These are phyloP conservation scores for Megaceryle torquata DNA, from an alignment of 2,113 vertebrate genomes.

Conservation along the genomic window DNA sequence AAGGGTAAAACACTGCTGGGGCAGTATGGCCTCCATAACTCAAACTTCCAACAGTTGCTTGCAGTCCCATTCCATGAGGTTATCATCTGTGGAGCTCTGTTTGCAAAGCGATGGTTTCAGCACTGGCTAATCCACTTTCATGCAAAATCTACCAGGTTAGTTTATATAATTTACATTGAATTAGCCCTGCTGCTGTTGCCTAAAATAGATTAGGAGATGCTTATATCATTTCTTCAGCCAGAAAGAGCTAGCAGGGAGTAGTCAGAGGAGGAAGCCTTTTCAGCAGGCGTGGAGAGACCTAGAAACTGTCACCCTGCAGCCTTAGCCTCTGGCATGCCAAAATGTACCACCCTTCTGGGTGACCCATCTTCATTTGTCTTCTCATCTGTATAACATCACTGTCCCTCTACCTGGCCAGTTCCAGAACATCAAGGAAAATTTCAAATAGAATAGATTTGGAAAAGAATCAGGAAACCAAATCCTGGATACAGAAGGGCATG, in stretches of 20 bases:
- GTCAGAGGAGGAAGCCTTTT: background rate
- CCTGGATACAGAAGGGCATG: background rate
- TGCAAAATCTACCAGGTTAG: slow-evolving; percentile 21
- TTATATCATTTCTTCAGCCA: background rate
- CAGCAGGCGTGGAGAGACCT: background rate
- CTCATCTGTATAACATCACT: background rate
- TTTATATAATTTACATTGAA: slow-evolving; percentile 16
- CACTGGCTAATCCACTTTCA: slow-evolving; percentile 31
- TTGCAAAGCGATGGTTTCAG: background rate
- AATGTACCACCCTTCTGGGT: accelerated
- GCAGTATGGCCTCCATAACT: accelerated
- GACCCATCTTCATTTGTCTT: background rate
- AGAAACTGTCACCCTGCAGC: background rate
- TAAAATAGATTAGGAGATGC: slow-evolving; percentile 22
- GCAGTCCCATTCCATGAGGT: background rate
- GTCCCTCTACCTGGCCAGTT: background rate
- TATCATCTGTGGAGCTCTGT: background rate
- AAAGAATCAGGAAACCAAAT: background rate
- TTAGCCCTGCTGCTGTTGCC: background rate
- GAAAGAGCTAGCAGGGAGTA: background rate
- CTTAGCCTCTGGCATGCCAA: background rate
- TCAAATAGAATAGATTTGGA: background rate
- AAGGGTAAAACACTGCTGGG: background rate
- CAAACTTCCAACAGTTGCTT: background rate
- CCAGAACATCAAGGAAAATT: background rate